These are phyloP conservation scores for Micrasema minimum DNA, from an alignment of 1,140 invertebrate species.

Conservation along the genomic window DNA sequence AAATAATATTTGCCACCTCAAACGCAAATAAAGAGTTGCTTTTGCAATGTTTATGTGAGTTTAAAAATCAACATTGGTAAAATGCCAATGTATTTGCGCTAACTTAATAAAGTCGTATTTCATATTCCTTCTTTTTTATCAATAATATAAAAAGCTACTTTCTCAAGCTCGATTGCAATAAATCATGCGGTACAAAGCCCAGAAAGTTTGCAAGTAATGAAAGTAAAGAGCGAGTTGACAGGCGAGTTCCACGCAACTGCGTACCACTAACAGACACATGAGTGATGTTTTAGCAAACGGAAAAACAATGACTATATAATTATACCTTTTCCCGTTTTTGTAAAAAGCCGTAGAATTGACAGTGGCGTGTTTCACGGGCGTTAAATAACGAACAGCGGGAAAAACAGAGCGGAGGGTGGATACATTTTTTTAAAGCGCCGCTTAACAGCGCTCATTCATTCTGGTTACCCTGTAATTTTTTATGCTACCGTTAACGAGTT, in stretches of 20 bases:
- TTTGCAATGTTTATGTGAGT: too few relatives aligned
- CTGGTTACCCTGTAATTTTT: slow-evolving; percentile 37
- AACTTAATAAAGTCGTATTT: too few relatives aligned
- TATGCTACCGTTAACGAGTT: slow-evolving; percentile 29
- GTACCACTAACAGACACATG: background rate
- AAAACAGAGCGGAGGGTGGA: slow-evolving; percentile 3
- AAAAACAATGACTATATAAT: slow-evolving; percentile 38
- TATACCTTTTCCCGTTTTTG: slow-evolving; percentile 14
- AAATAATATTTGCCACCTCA: too few relatives aligned
- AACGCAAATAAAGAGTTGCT: too few relatives aligned
- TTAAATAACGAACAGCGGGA: slow-evolving; percentile 27
- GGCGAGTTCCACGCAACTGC: slow-evolving; percentile 5
- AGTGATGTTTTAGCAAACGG: slow-evolving; percentile 30
- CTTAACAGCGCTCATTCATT: slow-evolving; percentile 26
- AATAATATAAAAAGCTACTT: too few relatives aligned
- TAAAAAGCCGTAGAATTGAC: slow-evolving; percentile 31
- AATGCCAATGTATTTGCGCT: too few relatives aligned
- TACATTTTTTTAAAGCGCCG: slow-evolving; percentile 31
- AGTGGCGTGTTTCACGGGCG: slow-evolving; percentile 32
- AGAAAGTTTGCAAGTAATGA: too few relatives aligned
- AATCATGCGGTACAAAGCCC: too few relatives aligned
- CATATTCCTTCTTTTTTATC: too few relatives aligned
- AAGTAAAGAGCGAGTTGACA: slow-evolving; percentile 11
- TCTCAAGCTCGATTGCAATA: too few relatives aligned
- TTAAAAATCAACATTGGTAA: too few relatives aligned